A percentile compares a stretch with the other conserved stretches of the same genome.
Evolutionary conservation across 2,888 invertebrate species (phyloP).

Genomic region (Drosophila tripunctata): DNA sequence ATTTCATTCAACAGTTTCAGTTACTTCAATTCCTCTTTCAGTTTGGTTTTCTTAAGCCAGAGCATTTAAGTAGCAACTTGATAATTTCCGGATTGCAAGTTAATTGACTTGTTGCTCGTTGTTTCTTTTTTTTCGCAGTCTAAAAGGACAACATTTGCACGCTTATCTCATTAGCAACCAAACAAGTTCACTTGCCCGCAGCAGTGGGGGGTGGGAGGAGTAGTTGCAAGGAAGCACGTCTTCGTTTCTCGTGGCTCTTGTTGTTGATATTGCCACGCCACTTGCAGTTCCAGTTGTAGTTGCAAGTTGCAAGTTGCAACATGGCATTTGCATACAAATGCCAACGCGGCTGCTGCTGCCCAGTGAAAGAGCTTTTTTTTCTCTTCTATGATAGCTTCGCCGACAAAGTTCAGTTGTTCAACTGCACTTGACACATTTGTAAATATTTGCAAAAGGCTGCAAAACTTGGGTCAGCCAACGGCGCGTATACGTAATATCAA

Average conservation of each 20-base stretch:
- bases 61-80: slow-evolving; percentile 4
- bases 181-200: slow-evolving; percentile 73
- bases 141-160: slow-evolving; percentile 49
- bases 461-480: slow-evolving; percentile 21
- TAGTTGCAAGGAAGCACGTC: slow-evolving; percentile 52
- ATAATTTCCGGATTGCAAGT: slow-evolving; percentile 46
- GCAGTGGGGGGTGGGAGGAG: too few relatives aligned
- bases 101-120: slow-evolving; percentile 46
- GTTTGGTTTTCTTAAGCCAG: slow-evolving; percentile 1
- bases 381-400: slow-evolving; percentile 39
- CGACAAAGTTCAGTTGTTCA: slow-evolving; percentile 28
- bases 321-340: slow-evolving; percentile 69
- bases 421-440: slow-evolving; percentile 56
- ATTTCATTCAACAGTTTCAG: too few relatives aligned
- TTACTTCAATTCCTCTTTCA: neutral
- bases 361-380: slow-evolving; percentile 24
- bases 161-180: slow-evolving; percentile 74
- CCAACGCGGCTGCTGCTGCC: slow-evolving; percentile 25
- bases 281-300: slow-evolving; percentile 45
- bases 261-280: slow-evolving; percentile 41
- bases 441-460: slow-evolving; percentile 46
- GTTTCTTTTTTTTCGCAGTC: slow-evolving; percentile 13
- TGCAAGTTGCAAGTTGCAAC: slow-evolving; percentile 8
- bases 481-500: slow-evolving; percentile 38
- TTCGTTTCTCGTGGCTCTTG: slow-evolving; percentile 24